Base-by-base conservation (phyloP, 2,797 vertebrate species). In the Pachyuromys duprasi region DNA sequence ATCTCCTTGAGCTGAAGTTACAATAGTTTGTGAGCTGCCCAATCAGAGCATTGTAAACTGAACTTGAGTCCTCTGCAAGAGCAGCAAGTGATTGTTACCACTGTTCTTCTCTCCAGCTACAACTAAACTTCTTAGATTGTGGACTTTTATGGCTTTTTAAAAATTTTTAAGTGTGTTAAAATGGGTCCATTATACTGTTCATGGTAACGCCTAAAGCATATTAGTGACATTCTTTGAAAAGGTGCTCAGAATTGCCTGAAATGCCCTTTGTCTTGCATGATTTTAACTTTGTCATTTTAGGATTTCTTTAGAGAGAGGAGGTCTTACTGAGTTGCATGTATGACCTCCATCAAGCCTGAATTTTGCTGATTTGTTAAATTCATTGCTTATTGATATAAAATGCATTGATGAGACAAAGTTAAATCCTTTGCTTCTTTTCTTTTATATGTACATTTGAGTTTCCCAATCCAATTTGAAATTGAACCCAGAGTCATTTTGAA, bases 381-480 rank as follows among this genome's bases (percentile, higher is more conserved):
- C 39, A 74, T 55, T 62, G 63, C 2, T 81, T 86, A 14, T 70
- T 88, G 49, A 86, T 83, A 33, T 91, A 80, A 89, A 93, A 94
- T 70, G 49, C 28, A 79, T 69, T 55, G 7, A 72, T 1, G 79
- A 5, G 3, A 62, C 2, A 62, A 78, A 87, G 55, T 75, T 76
- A 91, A 89, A 65, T 63, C 4, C 9, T 74, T 31, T 49, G 3
- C 14, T 79, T 89, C 2, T 28, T 95, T 39, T 86, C 86, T 11
- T 17, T 42, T 91, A 18, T 0, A 31, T 45, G 2, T 0, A 74
- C 5, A 22, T 95, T 94, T 22, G 9, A 76, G 13, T 33, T 92
- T 95, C 78, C 55, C 13, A 93, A 76, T 87, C 4, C 3, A 86
- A 5, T 36, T 90, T 18, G 55, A 20, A 6, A 70, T 33, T 91